Evolutionary conservation across 2,797 vertebrate genomes (phyloP).

Genomic region (Sebastes baramenuke): DNA sequence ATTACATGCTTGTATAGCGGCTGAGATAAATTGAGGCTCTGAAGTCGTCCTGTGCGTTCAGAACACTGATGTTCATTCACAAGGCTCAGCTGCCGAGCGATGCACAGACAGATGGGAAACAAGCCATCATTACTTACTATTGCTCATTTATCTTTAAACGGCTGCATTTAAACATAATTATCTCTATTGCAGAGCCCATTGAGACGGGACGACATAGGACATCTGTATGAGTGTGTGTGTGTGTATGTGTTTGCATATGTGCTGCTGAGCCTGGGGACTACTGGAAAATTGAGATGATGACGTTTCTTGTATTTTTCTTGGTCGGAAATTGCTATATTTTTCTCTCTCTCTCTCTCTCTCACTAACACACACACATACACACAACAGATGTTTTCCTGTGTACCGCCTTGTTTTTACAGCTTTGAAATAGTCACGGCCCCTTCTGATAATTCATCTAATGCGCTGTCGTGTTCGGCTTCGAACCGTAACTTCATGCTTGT

Average conservation of each 20-base stretch:
- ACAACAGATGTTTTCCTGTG: slow-evolving; percentile 66
- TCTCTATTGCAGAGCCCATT: slow-evolving; percentile 72
- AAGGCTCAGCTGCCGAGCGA: slow-evolving; percentile 63
- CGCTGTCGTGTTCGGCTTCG: slow-evolving; percentile 49
- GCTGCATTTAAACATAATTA: slow-evolving; percentile 81
- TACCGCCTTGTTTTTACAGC: slow-evolving; percentile 72
- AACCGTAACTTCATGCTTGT: slow-evolving; percentile 62
- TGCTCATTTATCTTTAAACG: slow-evolving; percentile 84
- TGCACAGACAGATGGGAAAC: slow-evolving; percentile 77
- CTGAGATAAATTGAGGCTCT: slow-evolving; percentile 30
- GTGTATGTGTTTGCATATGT: slow-evolving; percentile 39
- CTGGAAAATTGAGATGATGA: slow-evolving; percentile 68
- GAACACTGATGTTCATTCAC: slow-evolving; percentile 75
- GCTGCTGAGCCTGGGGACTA: slow-evolving; percentile 34
- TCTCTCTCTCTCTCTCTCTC: slow-evolving; percentile 10
- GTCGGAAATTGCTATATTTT: slow-evolving; percentile 57
- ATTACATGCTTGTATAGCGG: not conserved
- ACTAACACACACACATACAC: slow-evolving; percentile 25
- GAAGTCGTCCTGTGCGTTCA: slow-evolving; percentile 7
- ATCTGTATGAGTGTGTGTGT: slow-evolving; percentile 63
- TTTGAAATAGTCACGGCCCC: slow-evolving; percentile 63
- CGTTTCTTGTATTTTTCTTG: slow-evolving; percentile 66
- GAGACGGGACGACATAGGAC: slow-evolving; percentile 65
- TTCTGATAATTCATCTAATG: slow-evolving; percentile 67
- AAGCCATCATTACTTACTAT: slow-evolving; percentile 80